Evolutionary conservation across 1,140 invertebrate species (phyloP).

Genomic region (Bombus confusus): DNA sequence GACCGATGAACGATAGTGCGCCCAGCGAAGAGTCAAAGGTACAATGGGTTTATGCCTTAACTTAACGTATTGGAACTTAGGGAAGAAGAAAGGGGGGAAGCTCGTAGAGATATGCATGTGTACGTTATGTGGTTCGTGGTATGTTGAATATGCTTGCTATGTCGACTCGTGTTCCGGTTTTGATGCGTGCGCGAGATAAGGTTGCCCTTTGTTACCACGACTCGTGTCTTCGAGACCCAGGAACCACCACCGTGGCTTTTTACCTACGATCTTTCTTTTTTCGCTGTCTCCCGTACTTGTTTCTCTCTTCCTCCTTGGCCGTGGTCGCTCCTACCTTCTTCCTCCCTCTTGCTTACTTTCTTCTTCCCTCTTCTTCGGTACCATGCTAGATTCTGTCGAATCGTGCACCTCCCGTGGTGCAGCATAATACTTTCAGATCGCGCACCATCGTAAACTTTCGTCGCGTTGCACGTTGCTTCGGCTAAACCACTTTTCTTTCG

Average conservation of each 20-base stretch:
- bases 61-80: slow-evolving; percentile 52
- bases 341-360: not conserved
- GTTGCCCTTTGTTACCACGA: slow-evolving; percentile 77
- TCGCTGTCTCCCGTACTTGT: not conserved
- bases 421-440: slow-evolving; percentile 29
- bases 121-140: slow-evolving; percentile 67
- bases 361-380: not conserved
- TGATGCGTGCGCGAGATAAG: slow-evolving; percentile 77
- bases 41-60: slow-evolving; percentile 57
- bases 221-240: slow-evolving; percentile 75
- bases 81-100: slow-evolving; percentile 22
- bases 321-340: not conserved
- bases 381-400: slow-evolving; percentile 48
- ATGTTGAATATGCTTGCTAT: slow-evolving; percentile 81
- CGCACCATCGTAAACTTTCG: slow-evolving; percentile 39
- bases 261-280: slow-evolving; percentile 57
- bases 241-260: slow-evolving; percentile 63
- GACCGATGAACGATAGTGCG: not conserved
- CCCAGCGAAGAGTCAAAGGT: slow-evolving; percentile 10
- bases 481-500: slow-evolving; percentile 8
- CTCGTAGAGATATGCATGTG: not conserved
- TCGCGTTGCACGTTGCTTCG: slow-evolving; percentile 6
- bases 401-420: slow-evolving; percentile 44
- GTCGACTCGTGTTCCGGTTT: slow-evolving; percentile 76
- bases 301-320: not conserved